Evolutionary conservation across 2,113 vertebrate species (phyloP), one percentile per base, ranked within the genome.

Genomic region (Azemiops feae): DNA sequence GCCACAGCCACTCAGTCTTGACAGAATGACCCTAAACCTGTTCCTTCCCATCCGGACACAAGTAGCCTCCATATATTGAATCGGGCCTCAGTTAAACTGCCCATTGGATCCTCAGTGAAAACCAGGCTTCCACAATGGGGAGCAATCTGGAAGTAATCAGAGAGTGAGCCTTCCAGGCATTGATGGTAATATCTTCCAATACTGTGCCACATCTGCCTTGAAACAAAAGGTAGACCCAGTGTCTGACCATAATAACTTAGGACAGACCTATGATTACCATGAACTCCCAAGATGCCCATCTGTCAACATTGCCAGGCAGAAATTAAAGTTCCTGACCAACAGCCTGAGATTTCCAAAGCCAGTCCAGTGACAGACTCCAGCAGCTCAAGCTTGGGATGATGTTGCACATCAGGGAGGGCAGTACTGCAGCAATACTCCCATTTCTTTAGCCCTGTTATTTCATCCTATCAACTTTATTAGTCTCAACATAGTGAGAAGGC

Each of bases 401-500:
- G 34, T 22, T 39, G 34, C 18, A 81, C 34, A 81, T 20, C 74
- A 7, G 6, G 74, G 34, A 39, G 34, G n/a, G 34, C 34, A 81
- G 74, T 81, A 43, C 7, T 22, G 74, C 86, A 45, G 86, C 86
- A 47, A 60, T 43, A 64, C 55, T 18, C 18, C 43, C 43, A 47
- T 50, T 74, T 45, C n/a, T 85, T 85, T 18, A 91, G 30, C 57
- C 69, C 27, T 90, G 23, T 16, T 53, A 52, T 88, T 69, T 22
- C 74, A 55, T 53, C 64, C 11, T 81, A 18, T 18, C 45, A 43
- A 34, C 39, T 25, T 90, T 52, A 87, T 64, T 60, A 90, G 86
- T 90, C 45, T 11, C 88, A 87, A 85, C 27, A 89, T 87, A 47
- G 89, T 45, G 91, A 89, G 91, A 55, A 85, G 89, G 92, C 85